Evolutionary conservation across 2,797 vertebrate genomes (phyloP).

Genomic region (Threskiornis aethiopicus): DNA sequence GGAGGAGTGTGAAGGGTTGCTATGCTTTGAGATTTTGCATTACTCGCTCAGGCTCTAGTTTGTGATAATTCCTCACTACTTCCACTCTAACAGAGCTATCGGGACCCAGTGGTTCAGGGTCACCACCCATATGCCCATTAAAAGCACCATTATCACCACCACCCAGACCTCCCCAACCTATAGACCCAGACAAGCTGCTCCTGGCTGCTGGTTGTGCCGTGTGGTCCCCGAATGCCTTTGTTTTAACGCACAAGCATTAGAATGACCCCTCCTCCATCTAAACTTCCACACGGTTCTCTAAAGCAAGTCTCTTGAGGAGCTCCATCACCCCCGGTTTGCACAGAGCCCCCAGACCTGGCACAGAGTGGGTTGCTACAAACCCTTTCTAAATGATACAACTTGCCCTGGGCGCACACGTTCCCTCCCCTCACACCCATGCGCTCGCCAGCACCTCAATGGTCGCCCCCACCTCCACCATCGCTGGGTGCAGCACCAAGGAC

Average conservation of each 20-base stretch:
- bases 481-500: background rate
- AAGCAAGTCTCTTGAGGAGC: background rate
- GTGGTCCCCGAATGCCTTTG: rapidly evolving
- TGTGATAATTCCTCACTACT: background rate
- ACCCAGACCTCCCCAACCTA: background rate
- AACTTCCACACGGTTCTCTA: background rate
- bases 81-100: background rate
- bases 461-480: rapidly evolving
- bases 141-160: background rate
- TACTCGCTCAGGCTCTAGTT: background rate
- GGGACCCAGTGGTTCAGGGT: background rate
- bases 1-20: background rate
- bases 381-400: rapidly evolving
- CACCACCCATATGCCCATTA: background rate
- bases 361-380: rapidly evolving
- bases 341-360: background rate
- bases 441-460: background rate
- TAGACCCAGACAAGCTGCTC: background rate
- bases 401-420: rapidly evolving
- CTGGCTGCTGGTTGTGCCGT: background rate
- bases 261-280: background rate
- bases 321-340: background rate
- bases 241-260: background rate
- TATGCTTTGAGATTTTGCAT: background rate
- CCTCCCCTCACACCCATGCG: background rate